phyloP scores from a whole-genome alignment of 1,140 invertebrate genomes.

The Drosophila willistoni region DNA sequence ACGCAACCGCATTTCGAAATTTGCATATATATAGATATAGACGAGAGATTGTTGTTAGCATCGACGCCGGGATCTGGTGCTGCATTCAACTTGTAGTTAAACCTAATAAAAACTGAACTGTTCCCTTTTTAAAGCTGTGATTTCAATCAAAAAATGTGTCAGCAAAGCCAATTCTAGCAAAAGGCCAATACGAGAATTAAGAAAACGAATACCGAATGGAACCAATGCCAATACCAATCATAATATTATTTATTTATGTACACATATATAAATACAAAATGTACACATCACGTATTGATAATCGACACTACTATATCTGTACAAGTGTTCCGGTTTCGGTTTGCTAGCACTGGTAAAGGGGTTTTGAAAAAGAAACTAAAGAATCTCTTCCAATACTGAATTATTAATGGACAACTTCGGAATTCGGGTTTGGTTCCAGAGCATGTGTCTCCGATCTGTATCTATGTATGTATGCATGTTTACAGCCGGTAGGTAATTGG shows the following conservation, averaged over 20 bases:
- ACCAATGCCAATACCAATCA: slow-evolving; percentile 1
- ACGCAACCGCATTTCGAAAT: slow-evolving; percentile 15
- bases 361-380: not conserved
- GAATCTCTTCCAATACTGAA: not conserved
- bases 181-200: slow-evolving; percentile 20
- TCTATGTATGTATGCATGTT: slow-evolving; percentile 10
- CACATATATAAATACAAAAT: slow-evolving; percentile 17
- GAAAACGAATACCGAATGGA: slow-evolving; percentile 6
- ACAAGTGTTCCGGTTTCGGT: not conserved
- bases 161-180: slow-evolving; percentile 23
- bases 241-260: slow-evolving; percentile 3
- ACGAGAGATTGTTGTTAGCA: slow-evolving; percentile 11
- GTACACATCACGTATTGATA: not conserved
- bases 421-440: slow-evolving; percentile 9
- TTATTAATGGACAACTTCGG: not conserved
- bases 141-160: slow-evolving; percentile 32
- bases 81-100: slow-evolving; percentile 16
- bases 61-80: slow-evolving; percentile 5
- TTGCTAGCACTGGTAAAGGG: not conserved
- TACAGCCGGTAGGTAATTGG: slow-evolving; percentile 22
- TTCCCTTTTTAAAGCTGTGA: slow-evolving; percentile 33
- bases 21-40: slow-evolving; percentile 13
- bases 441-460: slow-evolving; percentile 13
- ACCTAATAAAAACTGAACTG: slow-evolving; percentile 17
- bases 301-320: not conserved